Evolutionary conservation across 2,113 vertebrate genomes (phyloP).

Genomic region (Lipophrys pholis): DNA sequence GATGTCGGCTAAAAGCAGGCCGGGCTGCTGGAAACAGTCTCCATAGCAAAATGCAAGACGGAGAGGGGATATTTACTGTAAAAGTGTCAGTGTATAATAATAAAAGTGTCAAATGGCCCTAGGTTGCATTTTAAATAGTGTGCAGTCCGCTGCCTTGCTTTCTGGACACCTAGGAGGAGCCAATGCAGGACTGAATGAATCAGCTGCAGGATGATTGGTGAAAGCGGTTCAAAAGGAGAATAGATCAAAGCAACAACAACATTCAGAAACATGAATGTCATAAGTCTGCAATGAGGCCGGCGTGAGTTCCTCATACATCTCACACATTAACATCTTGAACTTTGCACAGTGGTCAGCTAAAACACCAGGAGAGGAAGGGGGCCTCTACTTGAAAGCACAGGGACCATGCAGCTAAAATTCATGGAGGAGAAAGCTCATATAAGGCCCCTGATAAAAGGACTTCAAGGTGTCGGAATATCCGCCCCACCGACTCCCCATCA

Average conservation of each 20-base stretch:
- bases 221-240: constrained; percentile 17
- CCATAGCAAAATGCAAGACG: constrained; percentile 25
- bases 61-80: constrained; percentile 34
- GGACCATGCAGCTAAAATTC: constrained; percentile 46
- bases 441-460: constrained; percentile 61
- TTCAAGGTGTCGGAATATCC: constrained; percentile 75
- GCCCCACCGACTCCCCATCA: constrained; percentile 67
- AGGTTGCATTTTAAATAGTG: constrained; percentile 43
- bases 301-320: constrained; percentile 19
- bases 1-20: constrained; percentile 50
- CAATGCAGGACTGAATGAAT: constrained; percentile 33
- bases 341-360: constrained; percentile 29
- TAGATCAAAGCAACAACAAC: constrained; percentile 26
- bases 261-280: constrained; percentile 34
- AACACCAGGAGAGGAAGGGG: constrained; percentile 27
- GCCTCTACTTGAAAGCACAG: constrained; percentile 49
- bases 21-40: constrained; percentile 52
- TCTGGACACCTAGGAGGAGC: constrained; percentile 35
- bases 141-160: constrained; percentile 33
- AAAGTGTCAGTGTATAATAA: constrained; percentile 48
- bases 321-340: constrained; percentile 11
- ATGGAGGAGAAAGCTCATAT: constrained; percentile 55
- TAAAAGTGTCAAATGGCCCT: constrained; percentile 63
- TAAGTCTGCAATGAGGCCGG: constrained; percentile 48
- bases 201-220: constrained; percentile 5